These are phyloP conservation scores for Aphelenchoides bicaudatus DNA, from an alignment of 2,888 invertebrate species.

Conservation along the genomic window DNA sequence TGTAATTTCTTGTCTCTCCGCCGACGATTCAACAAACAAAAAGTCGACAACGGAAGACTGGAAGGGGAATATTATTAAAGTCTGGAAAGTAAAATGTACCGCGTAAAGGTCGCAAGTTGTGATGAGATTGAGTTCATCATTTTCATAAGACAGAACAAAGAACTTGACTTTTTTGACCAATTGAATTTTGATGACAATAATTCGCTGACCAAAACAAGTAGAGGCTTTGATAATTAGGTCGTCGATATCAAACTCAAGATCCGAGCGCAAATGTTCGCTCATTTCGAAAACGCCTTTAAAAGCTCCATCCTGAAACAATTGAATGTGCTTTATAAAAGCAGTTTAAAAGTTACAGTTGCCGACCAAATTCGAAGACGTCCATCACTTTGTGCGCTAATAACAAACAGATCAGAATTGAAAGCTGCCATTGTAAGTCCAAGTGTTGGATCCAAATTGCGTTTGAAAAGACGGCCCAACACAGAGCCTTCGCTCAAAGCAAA, in stretches of 20 bases:
- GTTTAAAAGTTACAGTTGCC: conserved; percentile 17
- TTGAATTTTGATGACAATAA: conserved; percentile 12
- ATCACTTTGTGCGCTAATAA: conserved; percentile 25
- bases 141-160: conserved; percentile 1
- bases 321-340: not conserved
- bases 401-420: not conserved
- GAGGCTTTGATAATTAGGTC: conserved; percentile 3
- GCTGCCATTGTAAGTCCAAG: not conserved
- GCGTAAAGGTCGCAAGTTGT: not conserved
- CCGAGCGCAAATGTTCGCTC: not conserved
- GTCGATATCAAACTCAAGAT: conserved; percentile 10
- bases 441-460: not conserved
- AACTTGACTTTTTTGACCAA: conserved; percentile 13
- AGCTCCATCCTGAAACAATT: not conserved
- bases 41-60: conserved; percentile 26
- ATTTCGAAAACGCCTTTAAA: conserved; percentile 4
- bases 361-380: conserved; percentile 21
- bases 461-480: conserved; percentile 6
- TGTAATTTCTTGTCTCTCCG: not conserved
- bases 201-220: not conserved
- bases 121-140: not conserved
- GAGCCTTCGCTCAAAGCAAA: conserved; percentile 9
- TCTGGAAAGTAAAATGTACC: too few species aligned
- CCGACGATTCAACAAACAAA: not conserved
- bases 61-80: not conserved